Evolutionary conservation across 2,888 invertebrate species (phyloP).

Genomic region (Drosophila macrospina): DNA sequence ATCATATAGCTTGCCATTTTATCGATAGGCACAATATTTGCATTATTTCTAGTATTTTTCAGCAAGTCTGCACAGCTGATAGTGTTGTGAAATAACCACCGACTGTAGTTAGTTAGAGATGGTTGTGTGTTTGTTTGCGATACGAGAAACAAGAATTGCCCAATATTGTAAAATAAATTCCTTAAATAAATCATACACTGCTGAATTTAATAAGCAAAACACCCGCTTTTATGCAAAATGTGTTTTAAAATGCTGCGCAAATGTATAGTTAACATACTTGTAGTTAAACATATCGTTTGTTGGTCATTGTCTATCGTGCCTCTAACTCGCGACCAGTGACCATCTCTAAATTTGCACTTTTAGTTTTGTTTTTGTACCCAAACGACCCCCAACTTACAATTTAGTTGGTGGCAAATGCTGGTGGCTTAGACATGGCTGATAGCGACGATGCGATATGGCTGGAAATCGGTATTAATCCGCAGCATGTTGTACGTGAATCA

Average conservation of each 20-base stretch:
- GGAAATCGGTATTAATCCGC: slow-evolving; percentile 90
- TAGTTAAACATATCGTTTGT: background rate
- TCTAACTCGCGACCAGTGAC: background rate
- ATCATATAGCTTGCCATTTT: background rate
- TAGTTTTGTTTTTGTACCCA: slow-evolving; percentile 34
- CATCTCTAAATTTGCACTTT: slow-evolving; percentile 50
- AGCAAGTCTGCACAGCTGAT: slow-evolving; percentile 47
- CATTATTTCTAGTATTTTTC: slow-evolving; percentile 6
- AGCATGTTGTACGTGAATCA: slow-evolving; percentile 87
- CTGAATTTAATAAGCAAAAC: no score
- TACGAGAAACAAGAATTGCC: no score
- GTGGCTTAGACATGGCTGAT: slow-evolving; percentile 56
- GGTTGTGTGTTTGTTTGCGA: background rate
- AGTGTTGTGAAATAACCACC: slow-evolving; percentile 37
- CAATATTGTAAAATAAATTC: no score
- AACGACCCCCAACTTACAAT: slow-evolving; percentile 13
- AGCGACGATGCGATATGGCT: slow-evolving; percentile 87
- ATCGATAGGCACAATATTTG: slow-evolving; percentile 1
- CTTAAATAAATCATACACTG: background rate
- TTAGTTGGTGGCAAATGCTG: slow-evolving; percentile 42
- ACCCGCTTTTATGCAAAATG: no score
- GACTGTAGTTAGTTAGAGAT: slow-evolving; percentile 7
- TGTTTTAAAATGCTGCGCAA: no score
- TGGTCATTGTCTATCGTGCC: background rate
- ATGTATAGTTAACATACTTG: background rate